Percentiles rank a stretch among this genome's conserved stretches.
Conservation (phyloP, 2,888 invertebrate genomes). For the Andrena bicolor region DNA sequence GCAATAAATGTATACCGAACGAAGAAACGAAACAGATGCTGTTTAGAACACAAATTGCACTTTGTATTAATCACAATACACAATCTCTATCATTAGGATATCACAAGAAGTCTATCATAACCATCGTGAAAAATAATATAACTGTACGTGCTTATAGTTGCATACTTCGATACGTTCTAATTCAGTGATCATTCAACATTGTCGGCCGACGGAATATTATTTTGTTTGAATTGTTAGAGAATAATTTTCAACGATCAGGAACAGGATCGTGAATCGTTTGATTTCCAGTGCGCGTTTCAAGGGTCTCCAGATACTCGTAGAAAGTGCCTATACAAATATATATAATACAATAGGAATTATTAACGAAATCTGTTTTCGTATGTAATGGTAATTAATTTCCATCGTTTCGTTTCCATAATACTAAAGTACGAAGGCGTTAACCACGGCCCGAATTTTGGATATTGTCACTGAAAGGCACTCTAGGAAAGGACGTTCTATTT, state of each 20-base stretch:
- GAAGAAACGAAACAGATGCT: conserved; percentile 38
- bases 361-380: conserved; percentile 35
- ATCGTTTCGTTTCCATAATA: conserved; percentile 69
- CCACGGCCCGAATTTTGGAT: conserved; percentile 70
- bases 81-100: conserved; percentile 47
- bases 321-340: conserved; percentile 82
- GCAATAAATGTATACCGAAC: conserved; percentile 67
- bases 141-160: conserved; percentile 44
- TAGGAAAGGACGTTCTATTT: conserved; percentile 31
- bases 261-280: conserved; percentile 42
- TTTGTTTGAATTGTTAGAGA: conserved; percentile 12
- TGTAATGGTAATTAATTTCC: conserved; percentile 28
- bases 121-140: conserved; percentile 34
- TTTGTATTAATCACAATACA: conserved; percentile 47
- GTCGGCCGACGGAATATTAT: conserved; percentile 10
- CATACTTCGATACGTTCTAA: conserved; percentile 32
- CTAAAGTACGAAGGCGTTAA: conserved; percentile 70
- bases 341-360: conserved; percentile 69
- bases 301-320: conserved; percentile 79
- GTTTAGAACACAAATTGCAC: conserved; percentile 58
- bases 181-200: conserved; percentile 12
- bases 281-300: conserved; percentile 54
- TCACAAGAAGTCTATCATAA: conserved; percentile 46
- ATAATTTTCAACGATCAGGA: conserved; percentile 38
- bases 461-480: conserved; percentile 41